These are phyloP conservation scores for Hipparchia semele DNA, from an alignment of 2,888 invertebrate genomes.

Conservation along the genomic window DNA sequence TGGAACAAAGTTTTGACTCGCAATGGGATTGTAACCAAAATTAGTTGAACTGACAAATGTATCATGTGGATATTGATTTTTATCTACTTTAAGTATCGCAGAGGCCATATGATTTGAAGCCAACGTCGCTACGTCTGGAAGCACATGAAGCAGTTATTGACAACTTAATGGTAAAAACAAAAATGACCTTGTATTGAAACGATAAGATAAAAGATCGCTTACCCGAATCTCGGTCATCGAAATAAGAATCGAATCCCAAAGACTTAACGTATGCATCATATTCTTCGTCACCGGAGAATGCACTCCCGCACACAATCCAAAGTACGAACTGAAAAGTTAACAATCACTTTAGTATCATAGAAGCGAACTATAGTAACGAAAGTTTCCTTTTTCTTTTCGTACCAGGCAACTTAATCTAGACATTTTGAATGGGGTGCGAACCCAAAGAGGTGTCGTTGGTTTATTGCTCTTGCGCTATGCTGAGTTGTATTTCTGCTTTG, in stretches of 20 bases:
- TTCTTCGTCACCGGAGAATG: constrained; percentile 59
- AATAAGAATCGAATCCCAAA: constrained; percentile 82
- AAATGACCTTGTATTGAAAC: not conserved
- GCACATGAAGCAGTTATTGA: constrained; percentile 37
- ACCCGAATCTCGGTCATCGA: constrained; percentile 72
- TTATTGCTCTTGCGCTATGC: constrained; percentile 57
- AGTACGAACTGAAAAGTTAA: constrained; percentile 70
- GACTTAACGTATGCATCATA: constrained; percentile 78
- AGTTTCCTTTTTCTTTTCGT: constrained; percentile 45
- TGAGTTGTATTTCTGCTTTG: constrained; percentile 73
- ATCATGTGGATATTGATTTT: constrained; percentile 74
- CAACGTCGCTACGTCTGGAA: constrained; percentile 75
- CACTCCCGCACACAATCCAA: constrained; percentile 70
- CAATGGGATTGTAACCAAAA: constrained; percentile 77
- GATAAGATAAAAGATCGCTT: constrained; percentile 27
- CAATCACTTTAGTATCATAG: constrained; percentile 28
- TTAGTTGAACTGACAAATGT: constrained; percentile 77
- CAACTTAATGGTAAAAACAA: constrained; percentile 12
- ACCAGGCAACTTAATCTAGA: constrained; percentile 70
- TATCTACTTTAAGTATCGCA: constrained; percentile 73
- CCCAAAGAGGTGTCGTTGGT: constrained; percentile 59
- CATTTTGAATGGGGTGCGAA: constrained; percentile 72
- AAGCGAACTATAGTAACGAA: constrained; percentile 25
- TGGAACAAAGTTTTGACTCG: constrained; percentile 70
- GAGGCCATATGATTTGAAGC: constrained; percentile 73